Evolutionary conservation across 2,888 invertebrate genomes (phyloP).

Genomic region (Merodon equestris): DNA sequence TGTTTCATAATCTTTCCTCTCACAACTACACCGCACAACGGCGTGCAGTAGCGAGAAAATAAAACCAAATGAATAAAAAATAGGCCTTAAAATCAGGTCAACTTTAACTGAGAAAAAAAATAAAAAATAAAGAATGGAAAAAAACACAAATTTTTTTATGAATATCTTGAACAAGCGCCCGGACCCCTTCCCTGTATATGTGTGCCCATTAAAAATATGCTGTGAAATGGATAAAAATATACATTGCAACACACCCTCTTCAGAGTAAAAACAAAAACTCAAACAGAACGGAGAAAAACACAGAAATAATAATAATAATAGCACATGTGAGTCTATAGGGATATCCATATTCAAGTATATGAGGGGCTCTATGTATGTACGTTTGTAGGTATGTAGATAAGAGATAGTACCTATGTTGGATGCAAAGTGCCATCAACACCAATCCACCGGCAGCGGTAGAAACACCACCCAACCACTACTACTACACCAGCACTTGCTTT

Average conservation of each 20-base stretch:
- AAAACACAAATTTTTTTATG: conserved; percentile 12
- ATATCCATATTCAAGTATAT: too few species aligned
- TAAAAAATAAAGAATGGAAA: too few species aligned
- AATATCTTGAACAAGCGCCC: neutral
- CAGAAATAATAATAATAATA: neutral
- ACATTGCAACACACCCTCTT: conserved; percentile 58
- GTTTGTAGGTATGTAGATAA: conserved; percentile 1
- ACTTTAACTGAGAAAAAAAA: conserved; percentile 60
- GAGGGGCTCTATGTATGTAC: too few species aligned
- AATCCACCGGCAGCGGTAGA: conserved; percentile 4
- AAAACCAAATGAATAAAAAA: conserved; percentile 58
- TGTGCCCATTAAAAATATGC: conserved; percentile 22
- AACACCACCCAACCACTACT: conserved; percentile 39
- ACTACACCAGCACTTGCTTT: conserved; percentile 18
- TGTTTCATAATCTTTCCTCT: conserved; percentile 36
- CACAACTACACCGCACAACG: neutral
- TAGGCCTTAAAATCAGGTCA: conserved; percentile 66
- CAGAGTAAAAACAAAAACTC: conserved; percentile 6
- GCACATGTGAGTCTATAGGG: neutral
- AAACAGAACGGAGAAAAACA: too few species aligned
- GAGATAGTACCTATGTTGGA: too few species aligned
- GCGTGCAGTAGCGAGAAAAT: conserved; percentile 19
- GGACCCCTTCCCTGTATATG: conserved; percentile 23
- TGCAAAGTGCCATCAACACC: conserved; percentile 64
- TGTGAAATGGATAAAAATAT: conserved; percentile 25